Evolutionary conservation across 2,888 invertebrate species (phyloP).

Genomic region (Strigamia transsilvanica): DNA sequence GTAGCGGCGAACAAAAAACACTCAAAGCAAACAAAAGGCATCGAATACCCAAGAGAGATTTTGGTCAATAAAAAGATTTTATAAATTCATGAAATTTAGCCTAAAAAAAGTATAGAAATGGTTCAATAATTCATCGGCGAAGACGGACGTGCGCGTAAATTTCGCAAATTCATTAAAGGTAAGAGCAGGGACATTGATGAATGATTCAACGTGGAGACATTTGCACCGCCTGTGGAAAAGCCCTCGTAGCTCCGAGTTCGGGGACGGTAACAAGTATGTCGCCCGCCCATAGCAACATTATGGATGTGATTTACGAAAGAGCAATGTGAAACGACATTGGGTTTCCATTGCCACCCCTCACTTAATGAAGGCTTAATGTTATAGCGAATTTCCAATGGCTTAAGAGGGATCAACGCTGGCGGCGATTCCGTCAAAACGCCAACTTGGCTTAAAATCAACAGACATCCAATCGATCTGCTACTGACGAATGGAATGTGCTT

Average conservation of each 20-base stretch:
- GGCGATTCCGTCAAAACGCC: conserved; percentile 36
- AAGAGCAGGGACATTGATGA: conserved; percentile 18
- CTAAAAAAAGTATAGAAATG: not conserved
- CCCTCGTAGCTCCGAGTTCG: not conserved
- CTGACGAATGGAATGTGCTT: conserved; percentile 46
- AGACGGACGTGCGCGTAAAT: not conserved
- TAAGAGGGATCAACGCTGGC: conserved; percentile 39
- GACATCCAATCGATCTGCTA: conserved; percentile 35
- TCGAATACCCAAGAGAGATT: conserved; percentile 10
- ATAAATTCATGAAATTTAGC: too few species aligned
- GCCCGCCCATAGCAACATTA: not conserved
- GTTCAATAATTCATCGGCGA: conserved; percentile 13
- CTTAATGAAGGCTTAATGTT: conserved; percentile 46
- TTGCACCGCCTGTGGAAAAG: conserved; percentile 31
- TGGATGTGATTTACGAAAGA: conserved; percentile 40
- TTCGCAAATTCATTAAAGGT: conserved; percentile 35
- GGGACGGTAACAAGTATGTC: conserved; percentile 16
- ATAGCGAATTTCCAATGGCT: conserved; percentile 33
- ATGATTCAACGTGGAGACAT: conserved; percentile 13
- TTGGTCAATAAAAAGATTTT: not conserved
- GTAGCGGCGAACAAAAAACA: conserved; percentile 32
- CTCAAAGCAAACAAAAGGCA: conserved; percentile 35
- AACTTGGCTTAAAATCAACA: conserved; percentile 49
- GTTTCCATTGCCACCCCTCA: conserved; percentile 13
- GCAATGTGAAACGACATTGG: not conserved